These are phyloP conservation scores for Amphiduros pacificus DNA, from an alignment of 2,888 invertebrate species.

Conservation along the genomic window DNA sequence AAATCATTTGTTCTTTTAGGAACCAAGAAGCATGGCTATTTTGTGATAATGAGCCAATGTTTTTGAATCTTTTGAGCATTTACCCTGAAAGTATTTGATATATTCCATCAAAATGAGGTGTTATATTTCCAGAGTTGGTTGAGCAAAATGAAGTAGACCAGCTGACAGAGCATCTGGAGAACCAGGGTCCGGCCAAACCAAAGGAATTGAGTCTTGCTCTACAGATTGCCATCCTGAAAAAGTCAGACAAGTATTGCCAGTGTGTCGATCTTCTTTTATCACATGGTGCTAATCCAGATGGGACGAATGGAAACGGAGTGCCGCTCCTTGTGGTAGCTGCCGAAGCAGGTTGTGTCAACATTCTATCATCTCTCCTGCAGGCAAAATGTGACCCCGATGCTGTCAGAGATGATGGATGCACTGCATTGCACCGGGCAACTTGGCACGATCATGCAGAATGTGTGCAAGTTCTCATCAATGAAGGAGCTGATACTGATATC, in stretches of 20 bases:
- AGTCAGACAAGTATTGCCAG: slow-evolving; percentile 11
- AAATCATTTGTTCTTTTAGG: too few relatives aligned
- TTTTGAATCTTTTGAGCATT: not conserved
- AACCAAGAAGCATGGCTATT: too few relatives aligned
- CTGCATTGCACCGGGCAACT: slow-evolving; percentile 13
- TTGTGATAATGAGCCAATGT: not conserved
- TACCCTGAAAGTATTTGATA: not conserved
- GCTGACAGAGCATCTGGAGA: slow-evolving; percentile 11
- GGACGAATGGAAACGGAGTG: slow-evolving; percentile 10
- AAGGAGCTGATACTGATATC: slow-evolving; percentile 9
- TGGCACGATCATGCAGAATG: not conserved
- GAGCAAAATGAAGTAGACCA: slow-evolving; percentile 17
- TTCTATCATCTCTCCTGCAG: not conserved
- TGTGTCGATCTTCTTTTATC: slow-evolving; percentile 12
- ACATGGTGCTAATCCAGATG: slow-evolving; percentile 12
- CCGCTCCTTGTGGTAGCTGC: slow-evolving; percentile 13
- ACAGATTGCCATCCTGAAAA: slow-evolving; percentile 15
- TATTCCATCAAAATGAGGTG: not conserved
- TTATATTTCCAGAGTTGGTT: slow-evolving; percentile 10
- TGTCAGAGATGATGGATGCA: not conserved
- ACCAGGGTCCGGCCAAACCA: slow-evolving; percentile 2
- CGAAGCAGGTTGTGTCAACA: slow-evolving; percentile 10
- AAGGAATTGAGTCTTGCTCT: slow-evolving; percentile 11
- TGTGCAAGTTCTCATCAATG: slow-evolving; percentile 3
- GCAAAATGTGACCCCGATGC: slow-evolving; percentile 4